Conservation (phyloP, 2,113 vertebrate species). For the Rhodinocichla rosea region DNA sequence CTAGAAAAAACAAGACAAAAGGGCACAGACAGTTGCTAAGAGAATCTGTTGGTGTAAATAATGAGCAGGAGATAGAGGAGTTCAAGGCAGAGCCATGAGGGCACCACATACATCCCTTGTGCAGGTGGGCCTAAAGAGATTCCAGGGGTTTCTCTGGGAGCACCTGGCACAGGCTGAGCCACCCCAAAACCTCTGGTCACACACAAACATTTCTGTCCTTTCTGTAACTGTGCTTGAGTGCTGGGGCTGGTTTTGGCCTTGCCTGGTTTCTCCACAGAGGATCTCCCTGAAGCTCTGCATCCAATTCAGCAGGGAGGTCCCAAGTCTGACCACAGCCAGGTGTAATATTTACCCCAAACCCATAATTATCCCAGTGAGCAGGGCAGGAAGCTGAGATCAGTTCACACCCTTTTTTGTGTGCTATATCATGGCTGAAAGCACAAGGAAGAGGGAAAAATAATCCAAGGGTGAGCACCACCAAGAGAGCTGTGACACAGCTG, state of each 20-base stretch:
- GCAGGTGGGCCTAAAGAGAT: neutral
- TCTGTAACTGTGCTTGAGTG: neutral
- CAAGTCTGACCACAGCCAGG: neutral
- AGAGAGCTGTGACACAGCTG: neutral
- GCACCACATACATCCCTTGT: neutral
- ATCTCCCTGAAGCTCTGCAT: neutral
- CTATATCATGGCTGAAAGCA: neutral
- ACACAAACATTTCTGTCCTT: fast-evolving
- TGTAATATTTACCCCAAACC: neutral
- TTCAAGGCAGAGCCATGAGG: neutral
- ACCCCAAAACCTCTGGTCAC: neutral
- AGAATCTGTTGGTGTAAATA: neutral
- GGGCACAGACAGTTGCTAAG: neutral
- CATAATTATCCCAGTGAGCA: neutral
- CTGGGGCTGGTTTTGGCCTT: neutral
- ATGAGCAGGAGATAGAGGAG: neutral
- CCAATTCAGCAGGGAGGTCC: neutral
- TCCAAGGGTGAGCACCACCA: neutral
- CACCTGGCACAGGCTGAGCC: neutral
- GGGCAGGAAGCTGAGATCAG: neutral
- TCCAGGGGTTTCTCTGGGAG: neutral
- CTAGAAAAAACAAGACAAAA: constrained; percentile 65
- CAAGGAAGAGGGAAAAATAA: neutral
- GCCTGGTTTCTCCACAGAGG: neutral
- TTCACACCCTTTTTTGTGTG: neutral